Evolutionary conservation across 2,113 vertebrate species (phyloP).

Genomic region (Raja brachyura): DNA sequence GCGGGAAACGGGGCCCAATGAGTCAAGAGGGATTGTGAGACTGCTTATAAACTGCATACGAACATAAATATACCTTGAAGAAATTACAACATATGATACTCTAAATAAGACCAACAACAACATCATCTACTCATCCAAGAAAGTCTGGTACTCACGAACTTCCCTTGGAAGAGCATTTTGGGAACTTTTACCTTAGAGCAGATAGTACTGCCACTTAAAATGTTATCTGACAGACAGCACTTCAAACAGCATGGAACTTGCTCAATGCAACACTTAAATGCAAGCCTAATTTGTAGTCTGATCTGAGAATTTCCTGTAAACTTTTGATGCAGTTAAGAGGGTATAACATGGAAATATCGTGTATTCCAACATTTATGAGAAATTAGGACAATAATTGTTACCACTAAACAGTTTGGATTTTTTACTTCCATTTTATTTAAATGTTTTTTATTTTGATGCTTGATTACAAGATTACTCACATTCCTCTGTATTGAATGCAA

Average conservation of each 20-base stretch:
- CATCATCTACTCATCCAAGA: not conserved
- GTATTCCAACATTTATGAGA: not conserved
- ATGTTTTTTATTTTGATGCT: not conserved
- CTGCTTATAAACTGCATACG: not conserved
- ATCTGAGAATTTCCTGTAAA: no score
- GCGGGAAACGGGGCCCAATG: no score
- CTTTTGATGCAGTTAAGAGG: no score
- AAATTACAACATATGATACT: not conserved
- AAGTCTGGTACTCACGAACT: no score
- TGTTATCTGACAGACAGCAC: no score
- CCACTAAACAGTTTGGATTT: not conserved
- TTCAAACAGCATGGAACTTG: no score
- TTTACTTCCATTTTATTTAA: conserved; percentile 1
- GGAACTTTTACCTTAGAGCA: no score
- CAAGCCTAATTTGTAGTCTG: no score
- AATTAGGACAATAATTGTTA: not conserved
- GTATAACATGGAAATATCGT: not conserved
- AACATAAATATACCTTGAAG: not conserved
- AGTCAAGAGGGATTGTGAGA: no score
- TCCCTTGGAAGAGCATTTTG: no score
- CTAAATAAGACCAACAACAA: not conserved
- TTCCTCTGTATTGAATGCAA: not conserved
- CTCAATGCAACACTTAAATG: no score
- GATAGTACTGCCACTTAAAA: no score
- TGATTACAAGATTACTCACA: not conserved